Evolutionary conservation across 2,888 invertebrate genomes (phyloP).

Genomic region (Hydriomena furcata): DNA sequence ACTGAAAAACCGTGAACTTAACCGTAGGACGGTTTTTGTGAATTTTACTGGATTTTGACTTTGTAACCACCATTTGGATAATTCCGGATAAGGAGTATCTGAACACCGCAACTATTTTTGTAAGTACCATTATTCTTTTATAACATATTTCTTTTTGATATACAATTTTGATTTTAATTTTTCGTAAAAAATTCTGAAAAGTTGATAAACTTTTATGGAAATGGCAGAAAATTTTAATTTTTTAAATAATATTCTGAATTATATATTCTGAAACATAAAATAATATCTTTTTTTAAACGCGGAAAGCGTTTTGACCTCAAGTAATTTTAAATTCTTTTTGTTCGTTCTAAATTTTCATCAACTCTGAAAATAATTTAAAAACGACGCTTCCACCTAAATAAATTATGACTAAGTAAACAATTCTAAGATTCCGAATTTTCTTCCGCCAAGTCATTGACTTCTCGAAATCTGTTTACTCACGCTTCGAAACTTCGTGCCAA

Average conservation of each 20-base stretch:
- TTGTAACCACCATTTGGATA: constrained; percentile 78
- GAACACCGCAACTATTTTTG: constrained; percentile 81
- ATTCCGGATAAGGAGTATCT: constrained; percentile 73
- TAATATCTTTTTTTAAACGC: too few relatives aligned
- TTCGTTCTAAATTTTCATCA: too few relatives aligned
- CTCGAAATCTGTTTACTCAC: constrained; percentile 69
- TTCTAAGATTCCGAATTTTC: constrained; percentile 43
- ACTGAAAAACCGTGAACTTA: constrained; percentile 62
- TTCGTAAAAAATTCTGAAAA: background rate
- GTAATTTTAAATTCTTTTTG: too few relatives aligned
- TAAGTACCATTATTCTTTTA: constrained; percentile 64
- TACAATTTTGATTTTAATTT: background rate
- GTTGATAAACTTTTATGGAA: too few relatives aligned
- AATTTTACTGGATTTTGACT: constrained; percentile 68
- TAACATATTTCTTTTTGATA: constrained; percentile 2
- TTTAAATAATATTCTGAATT: too few relatives aligned
- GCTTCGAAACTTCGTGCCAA: constrained; percentile 59
- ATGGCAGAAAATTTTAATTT: too few relatives aligned
- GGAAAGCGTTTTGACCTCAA: too few relatives aligned
- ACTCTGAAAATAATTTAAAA: too few relatives aligned
- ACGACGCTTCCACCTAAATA: too few relatives aligned
- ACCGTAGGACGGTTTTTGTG: constrained; percentile 51
- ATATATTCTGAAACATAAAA: too few relatives aligned
- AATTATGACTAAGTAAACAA: constrained; percentile 7
- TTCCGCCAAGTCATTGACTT: constrained; percentile 69